phyloP scores from a whole-genome alignment of 2,888 invertebrate species.

The Andricus curvator region DNA sequence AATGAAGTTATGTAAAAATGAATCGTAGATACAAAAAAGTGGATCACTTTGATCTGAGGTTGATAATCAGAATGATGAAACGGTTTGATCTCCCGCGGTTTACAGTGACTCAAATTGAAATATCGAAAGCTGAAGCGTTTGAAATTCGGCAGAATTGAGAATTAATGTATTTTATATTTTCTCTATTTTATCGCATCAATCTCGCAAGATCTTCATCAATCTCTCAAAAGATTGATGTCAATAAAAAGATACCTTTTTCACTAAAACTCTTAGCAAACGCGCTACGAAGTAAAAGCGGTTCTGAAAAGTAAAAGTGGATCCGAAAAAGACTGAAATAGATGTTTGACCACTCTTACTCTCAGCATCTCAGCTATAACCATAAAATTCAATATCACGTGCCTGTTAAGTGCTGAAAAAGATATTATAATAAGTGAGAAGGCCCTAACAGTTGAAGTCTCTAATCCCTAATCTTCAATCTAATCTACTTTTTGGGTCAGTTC shows the following conservation, averaged over 20 bases:
- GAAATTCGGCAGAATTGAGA: too few species aligned
- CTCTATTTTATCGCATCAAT: neutral
- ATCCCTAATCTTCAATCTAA: neutral
- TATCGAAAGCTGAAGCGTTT: too few species aligned
- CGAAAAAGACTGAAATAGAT: slow-evolving; percentile 36
- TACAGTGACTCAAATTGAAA: too few species aligned
- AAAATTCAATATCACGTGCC: neutral
- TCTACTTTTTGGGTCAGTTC: neutral
- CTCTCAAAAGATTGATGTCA: neutral
- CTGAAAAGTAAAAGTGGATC: slow-evolving; percentile 36
- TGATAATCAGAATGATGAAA: too few species aligned
- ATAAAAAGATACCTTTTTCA: slow-evolving; percentile 5
- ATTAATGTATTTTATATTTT: neutral
- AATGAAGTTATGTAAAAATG: too few species aligned
- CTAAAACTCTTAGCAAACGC: slow-evolving; percentile 12
- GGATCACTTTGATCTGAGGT: too few species aligned
- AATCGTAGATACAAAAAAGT: too few species aligned
- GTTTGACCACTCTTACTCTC: slow-evolving; percentile 36
- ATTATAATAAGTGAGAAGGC: neutral
- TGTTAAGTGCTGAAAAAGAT: neutral
- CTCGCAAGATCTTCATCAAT: neutral
- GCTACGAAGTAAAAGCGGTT: slow-evolving; percentile 29
- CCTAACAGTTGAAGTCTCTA: neutral
- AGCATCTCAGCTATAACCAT: slow-evolving; percentile 12
- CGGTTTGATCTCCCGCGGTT: too few species aligned